A percentile compares a stretch with the other conserved stretches of the same genome.
phyloP scores from a whole-genome alignment of 2,888 invertebrate species.

The Lasioglossum pauxillum region DNA sequence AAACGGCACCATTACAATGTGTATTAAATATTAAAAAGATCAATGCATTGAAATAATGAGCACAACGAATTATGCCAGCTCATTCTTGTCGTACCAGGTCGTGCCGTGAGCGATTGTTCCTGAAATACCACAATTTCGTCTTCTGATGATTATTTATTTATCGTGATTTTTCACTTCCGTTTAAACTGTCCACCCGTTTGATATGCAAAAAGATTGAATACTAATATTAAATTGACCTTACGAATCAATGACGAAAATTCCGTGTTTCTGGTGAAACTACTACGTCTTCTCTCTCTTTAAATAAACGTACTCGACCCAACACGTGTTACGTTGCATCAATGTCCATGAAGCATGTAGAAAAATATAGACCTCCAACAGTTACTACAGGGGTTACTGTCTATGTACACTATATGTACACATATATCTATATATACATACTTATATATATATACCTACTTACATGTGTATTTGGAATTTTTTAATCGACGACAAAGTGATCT shows the following conservation, averaged over 20 bases:
- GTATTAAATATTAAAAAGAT: conserved; percentile 31
- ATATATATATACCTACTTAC: not conserved
- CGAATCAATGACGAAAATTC: conserved; percentile 71
- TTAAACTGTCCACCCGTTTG: conserved; percentile 15
- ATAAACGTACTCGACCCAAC: conserved; percentile 77
- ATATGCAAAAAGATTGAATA: conserved; percentile 46
- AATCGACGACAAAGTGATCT: not conserved
- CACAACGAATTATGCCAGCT: conserved; percentile 77
- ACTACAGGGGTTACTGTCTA: not conserved
- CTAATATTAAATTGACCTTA: conserved; percentile 71
- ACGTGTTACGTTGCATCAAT: conserved; percentile 79
- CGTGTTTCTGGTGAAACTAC: conserved; percentile 74
- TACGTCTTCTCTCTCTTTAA: conserved; percentile 74
- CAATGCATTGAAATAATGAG: conserved; percentile 62
- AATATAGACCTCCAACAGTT: conserved; percentile 44
- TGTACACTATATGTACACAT: not conserved
- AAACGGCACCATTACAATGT: conserved; percentile 29
- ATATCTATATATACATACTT: not conserved
- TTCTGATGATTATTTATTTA: conserved; percentile 53
- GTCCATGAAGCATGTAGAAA: conserved; percentile 56
- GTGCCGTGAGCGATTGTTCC: conserved; percentile 71
- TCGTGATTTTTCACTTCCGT: conserved; percentile 26
- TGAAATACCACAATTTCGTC: conserved; percentile 56
- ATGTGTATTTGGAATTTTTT: not conserved
- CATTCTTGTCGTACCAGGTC: conserved; percentile 77